Percentiles rank a stretch among this genome's conserved stretches.
These are phyloP conservation scores for Ephestia elutella DNA, from an alignment of 1,140 invertebrate species.

Conservation along the genomic window DNA sequence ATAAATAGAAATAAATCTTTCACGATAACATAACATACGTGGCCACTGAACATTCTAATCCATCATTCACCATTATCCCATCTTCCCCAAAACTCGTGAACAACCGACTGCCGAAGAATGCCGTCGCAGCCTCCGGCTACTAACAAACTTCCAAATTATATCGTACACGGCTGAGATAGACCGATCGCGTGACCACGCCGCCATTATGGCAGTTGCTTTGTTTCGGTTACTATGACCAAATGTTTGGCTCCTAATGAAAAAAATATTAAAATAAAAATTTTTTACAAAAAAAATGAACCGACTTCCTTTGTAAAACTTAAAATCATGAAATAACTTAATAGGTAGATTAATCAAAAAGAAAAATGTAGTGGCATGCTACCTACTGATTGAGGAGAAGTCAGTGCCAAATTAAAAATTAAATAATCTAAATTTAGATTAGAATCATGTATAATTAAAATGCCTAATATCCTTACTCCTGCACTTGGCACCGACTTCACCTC, in stretches of 20 bases:
- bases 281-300: background rate
- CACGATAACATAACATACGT: too few species aligned
- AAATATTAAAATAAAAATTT: background rate
- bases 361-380: too few species aligned
- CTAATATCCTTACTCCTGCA: too few species aligned
- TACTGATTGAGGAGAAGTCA: too few species aligned
- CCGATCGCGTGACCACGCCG: slow-evolving; percentile 59
- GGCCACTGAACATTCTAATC: background rate
- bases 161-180: slow-evolving; percentile 58
- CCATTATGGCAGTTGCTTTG: slow-evolving; percentile 61
- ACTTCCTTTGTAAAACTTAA: too few species aligned
- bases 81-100: slow-evolving; percentile 21
- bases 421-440: too few species aligned
- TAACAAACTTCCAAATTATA: slow-evolving; percentile 46
- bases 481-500: too few species aligned
- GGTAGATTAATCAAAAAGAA: too few species aligned
- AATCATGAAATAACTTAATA: too few species aligned
- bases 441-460: too few species aligned
- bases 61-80: background rate
- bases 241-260: background rate
- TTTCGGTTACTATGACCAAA: background rate
- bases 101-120: slow-evolving; percentile 39
- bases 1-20: too few species aligned
- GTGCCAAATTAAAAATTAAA: too few species aligned
- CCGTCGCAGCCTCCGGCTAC: slow-evolving; percentile 39